Percentiles rank a stretch among this genome's conserved stretches.
These are phyloP conservation scores for Mastomys natalensis DNA, from an alignment of 2,113 vertebrate species.

Conservation along the genomic window DNA sequence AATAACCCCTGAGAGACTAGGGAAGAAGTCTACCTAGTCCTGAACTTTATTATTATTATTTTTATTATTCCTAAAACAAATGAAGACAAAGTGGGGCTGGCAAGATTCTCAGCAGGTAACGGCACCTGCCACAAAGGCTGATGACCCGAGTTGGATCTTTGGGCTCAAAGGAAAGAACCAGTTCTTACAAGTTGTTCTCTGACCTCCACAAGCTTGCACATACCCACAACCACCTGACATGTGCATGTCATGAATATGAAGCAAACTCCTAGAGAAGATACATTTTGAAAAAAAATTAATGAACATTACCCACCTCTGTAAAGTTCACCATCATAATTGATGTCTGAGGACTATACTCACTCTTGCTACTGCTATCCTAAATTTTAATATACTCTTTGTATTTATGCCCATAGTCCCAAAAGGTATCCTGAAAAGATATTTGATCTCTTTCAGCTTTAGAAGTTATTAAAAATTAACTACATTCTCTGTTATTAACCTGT, in stretches of 20 bases:
- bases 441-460: not conserved
- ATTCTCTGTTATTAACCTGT: not conserved
- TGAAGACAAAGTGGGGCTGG: not conserved
- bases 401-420: not conserved
- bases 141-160: not conserved
- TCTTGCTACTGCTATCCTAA: not conserved
- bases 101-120: not conserved
- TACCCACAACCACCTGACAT: not conserved
- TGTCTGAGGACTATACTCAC: not conserved
- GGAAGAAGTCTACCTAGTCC: not conserved
- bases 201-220: not conserved
- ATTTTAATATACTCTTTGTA: not conserved
- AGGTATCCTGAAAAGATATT: not conserved
- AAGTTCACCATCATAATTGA: not conserved
- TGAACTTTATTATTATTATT: conserved; percentile 11
- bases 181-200: not conserved
- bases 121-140: not conserved
- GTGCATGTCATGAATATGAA: not conserved
- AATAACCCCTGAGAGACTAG: not conserved
- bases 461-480: not conserved
- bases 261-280: conserved; percentile 9
- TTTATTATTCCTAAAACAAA: not conserved
- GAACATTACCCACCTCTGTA: not conserved
- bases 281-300: not conserved
- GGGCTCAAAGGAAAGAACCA: not conserved